These are phyloP conservation scores for Macaria notata DNA, from an alignment of 2,888 invertebrate genomes.

Conservation along the genomic window DNA sequence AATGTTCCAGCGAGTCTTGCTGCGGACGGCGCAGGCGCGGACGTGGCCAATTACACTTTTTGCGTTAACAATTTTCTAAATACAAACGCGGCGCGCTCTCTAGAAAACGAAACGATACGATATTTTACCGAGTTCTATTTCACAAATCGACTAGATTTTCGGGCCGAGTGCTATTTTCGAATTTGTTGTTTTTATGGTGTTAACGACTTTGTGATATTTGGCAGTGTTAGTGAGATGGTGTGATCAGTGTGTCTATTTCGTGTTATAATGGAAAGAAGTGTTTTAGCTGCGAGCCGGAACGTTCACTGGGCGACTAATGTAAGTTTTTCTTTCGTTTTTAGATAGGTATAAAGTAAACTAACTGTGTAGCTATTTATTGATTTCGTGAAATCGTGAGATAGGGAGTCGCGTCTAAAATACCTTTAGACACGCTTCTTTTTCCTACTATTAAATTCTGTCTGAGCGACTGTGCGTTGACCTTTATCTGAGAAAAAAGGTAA, in stretches of 20 bases:
- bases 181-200: slow-evolving; percentile 44
- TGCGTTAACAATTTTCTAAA: slow-evolving; percentile 63
- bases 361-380: neutral
- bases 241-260: slow-evolving; percentile 50
- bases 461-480: slow-evolving; percentile 38
- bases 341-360: no score
- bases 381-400: no score
- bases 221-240: slow-evolving; percentile 66
- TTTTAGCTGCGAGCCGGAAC: slow-evolving; percentile 68
- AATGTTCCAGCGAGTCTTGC: slow-evolving; percentile 57
- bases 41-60: slow-evolving; percentile 63
- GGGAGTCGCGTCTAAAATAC: no score
- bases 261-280: slow-evolving; percentile 74
- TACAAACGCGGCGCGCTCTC: slow-evolving; percentile 47
- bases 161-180: slow-evolving; percentile 46
- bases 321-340: slow-evolving; percentile 40
- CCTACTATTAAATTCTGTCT: slow-evolving; percentile 10
- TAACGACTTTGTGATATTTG: slow-evolving; percentile 24
- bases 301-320: slow-evolving; percentile 77
- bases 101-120: slow-evolving; percentile 62
- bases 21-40: slow-evolving; percentile 54
- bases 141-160: no score
- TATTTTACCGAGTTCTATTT: slow-evolving; percentile 41
- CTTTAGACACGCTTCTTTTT: no score
- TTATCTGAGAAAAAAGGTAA: slow-evolving; percentile 32